These are phyloP conservation scores for Urocyon cinereoargenteus DNA, from an alignment of 2,797 vertebrate species.

Conservation along the genomic window DNA sequence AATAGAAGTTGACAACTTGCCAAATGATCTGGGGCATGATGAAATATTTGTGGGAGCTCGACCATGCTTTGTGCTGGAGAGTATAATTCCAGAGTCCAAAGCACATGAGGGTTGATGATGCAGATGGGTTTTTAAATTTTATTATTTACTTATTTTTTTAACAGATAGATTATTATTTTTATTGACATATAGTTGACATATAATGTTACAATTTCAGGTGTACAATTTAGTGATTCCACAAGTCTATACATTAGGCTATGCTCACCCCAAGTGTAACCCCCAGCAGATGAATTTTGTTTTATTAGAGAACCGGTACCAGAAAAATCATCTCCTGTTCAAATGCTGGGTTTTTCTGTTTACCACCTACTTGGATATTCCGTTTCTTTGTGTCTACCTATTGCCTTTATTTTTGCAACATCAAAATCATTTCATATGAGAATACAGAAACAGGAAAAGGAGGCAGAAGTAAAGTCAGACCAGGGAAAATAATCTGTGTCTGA, in stretches of 20 bases:
- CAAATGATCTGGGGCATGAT: slow-evolving; percentile 18
- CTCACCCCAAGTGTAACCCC: neutral
- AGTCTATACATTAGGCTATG: neutral
- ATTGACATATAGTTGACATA: neutral
- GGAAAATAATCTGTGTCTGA: neutral
- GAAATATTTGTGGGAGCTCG: neutral
- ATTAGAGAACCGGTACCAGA: neutral
- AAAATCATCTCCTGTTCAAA: neutral
- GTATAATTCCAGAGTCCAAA: neutral
- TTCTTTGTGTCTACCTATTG: neutral
- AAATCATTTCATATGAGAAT: neutral
- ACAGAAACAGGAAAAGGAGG: neutral
- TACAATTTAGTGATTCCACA: neutral
- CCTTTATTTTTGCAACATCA: neutral
- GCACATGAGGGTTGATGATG: neutral
- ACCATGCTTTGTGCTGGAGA: neutral
- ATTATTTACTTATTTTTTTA: neutral
- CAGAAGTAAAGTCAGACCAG: neutral
- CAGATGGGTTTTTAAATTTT: neutral
- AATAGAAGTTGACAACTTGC: neutral
- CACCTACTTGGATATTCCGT: neutral
- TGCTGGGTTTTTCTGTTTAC: neutral
- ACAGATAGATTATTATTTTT: neutral
- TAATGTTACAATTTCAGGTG: neutral
- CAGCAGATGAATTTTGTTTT: neutral